Evolutionary conservation across 2,888 invertebrate species (phyloP).

Genomic region (Drosophila borborema): DNA sequence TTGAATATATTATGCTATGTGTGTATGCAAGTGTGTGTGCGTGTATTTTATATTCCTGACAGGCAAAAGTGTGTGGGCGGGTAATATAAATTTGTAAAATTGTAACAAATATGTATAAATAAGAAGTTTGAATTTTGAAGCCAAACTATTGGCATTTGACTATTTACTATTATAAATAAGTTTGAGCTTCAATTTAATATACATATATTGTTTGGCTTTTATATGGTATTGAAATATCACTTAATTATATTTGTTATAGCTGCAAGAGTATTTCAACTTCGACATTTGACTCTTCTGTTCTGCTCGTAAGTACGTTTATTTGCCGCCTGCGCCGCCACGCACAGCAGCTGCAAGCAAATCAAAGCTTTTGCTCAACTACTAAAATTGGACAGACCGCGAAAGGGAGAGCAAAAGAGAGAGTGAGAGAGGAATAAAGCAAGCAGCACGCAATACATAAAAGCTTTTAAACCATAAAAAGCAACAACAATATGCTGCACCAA

Average conservation of each 20-base stretch:
- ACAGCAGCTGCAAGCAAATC: constrained; percentile 27
- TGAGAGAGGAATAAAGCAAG: not conserved
- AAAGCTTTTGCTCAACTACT: constrained; percentile 36
- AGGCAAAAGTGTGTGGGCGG: not conserved
- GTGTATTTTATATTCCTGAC: not conserved
- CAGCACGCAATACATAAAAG: constrained; percentile 22
- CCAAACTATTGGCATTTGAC: not conserved
- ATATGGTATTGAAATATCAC: not conserved
- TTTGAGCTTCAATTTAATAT: not conserved
- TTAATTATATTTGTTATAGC: not conserved
- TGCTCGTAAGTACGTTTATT: constrained; percentile 1
- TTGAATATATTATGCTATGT: constrained; percentile 2
- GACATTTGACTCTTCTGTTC: not conserved
- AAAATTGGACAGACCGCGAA: no score
- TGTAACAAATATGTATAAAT: not conserved
- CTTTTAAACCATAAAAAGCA: constrained; percentile 43
- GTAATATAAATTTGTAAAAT: not conserved
- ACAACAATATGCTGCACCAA: constrained; percentile 6
- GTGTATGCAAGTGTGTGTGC: constrained; percentile 5
- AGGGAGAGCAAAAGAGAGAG: not conserved
- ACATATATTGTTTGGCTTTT: not conserved
- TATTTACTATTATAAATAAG: not conserved
- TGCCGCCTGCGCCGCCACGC: constrained; percentile 4
- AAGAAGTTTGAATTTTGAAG: not conserved
- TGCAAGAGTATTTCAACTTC: constrained; percentile 9